phyloP scores from a whole-genome alignment of 2,888 invertebrate species.

The Xestoiulus laeticollis region DNA sequence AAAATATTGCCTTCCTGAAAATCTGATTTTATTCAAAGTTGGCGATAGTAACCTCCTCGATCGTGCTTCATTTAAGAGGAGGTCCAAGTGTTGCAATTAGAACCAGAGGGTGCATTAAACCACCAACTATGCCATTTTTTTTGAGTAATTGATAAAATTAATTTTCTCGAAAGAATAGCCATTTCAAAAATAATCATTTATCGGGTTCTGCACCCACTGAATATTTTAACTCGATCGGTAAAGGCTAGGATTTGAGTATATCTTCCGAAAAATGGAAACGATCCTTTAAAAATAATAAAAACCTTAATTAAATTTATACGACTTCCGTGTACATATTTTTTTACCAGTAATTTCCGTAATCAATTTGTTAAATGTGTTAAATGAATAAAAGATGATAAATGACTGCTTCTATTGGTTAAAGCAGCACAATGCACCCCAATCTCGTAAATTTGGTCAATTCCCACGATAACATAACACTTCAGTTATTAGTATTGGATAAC shows the following conservation, averaged over 20 bases:
- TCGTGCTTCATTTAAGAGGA: not conserved
- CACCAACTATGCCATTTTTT: not conserved
- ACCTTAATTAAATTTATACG: not conserved
- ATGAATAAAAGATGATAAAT: no score
- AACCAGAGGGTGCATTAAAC: not conserved
- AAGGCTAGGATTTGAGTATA: constrained; percentile 1
- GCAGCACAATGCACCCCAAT: no score
- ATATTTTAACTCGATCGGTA: not conserved
- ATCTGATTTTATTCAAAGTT: not conserved
- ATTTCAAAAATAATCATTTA: not conserved
- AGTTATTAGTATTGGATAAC: no score
- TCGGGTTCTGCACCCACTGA: not conserved
- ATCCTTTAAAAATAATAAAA: not conserved
- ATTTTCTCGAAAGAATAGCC: no score
- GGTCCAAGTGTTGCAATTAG: not conserved
- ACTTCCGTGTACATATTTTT: not conserved
- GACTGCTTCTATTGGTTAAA: no score
- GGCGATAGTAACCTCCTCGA: not conserved
- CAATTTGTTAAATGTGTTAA: not conserved
- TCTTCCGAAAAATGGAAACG: not conserved
- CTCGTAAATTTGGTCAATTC: no score
- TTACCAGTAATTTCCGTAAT: not conserved
- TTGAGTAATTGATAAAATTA: not conserved
- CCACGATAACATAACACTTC: no score
- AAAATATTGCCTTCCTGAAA: constrained; percentile 30